Conservation (phyloP, 2,113 vertebrate genomes). For the Microcebus griseorufus region DNA sequence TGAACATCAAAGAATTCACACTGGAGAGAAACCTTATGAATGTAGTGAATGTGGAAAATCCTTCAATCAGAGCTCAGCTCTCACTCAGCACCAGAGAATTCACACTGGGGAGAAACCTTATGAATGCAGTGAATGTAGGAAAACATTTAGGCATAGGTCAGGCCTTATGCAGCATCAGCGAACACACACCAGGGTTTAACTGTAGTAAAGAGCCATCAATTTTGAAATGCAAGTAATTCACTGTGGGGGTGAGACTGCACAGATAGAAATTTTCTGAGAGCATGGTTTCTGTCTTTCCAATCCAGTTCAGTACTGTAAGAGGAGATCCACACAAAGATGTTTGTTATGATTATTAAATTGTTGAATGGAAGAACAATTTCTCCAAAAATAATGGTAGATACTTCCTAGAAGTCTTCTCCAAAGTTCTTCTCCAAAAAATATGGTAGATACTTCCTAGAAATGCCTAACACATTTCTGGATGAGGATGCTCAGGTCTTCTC, state of each 20-base stretch:
- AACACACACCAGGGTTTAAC: slow-evolving; percentile 68
- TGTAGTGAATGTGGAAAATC: slow-evolving; percentile 71
- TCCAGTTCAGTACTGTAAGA: not conserved
- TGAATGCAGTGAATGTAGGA: slow-evolving; percentile 68
- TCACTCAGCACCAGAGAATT: slow-evolving; percentile 67
- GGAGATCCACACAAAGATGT: not conserved
- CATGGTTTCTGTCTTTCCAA: not conserved
- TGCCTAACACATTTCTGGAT: not conserved
- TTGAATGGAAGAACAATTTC: not conserved
- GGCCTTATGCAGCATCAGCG: slow-evolving; percentile 70
- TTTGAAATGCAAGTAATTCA: slow-evolving; percentile 8
- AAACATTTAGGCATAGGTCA: slow-evolving; percentile 75
- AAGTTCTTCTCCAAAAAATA: not conserved
- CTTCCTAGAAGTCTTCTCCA: not conserved
- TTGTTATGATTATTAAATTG: not conserved
- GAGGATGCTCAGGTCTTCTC: not conserved
- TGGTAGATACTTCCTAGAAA: not conserved
- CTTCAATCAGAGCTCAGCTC: slow-evolving; percentile 71
- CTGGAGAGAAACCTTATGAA: slow-evolving; percentile 68
- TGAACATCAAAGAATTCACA: slow-evolving; percentile 74
- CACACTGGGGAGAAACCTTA: slow-evolving; percentile 76
- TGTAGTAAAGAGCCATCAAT: not conserved
- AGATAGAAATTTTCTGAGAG: not conserved
- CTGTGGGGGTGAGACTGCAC: not conserved
- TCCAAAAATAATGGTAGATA: not conserved